Conservation (phyloP, 2,113 vertebrate genomes). For the Choloepus hoffmanni region DNA sequence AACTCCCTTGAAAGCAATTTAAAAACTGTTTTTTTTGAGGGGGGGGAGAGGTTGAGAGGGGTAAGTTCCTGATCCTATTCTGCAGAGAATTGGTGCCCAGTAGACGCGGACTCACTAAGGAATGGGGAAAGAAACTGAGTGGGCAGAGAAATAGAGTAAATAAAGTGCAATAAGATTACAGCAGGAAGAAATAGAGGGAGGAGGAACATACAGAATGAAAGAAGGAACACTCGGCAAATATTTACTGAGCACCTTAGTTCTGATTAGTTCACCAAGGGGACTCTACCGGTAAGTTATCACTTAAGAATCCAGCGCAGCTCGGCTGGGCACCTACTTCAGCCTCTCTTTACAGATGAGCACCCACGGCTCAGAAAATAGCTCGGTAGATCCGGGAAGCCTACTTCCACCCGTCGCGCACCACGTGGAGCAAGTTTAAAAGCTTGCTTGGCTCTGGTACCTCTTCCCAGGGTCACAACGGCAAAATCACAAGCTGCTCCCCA, state of each 20-base stretch:
- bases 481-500: background rate
- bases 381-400: background rate
- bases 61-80: background rate
- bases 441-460: too few relatives aligned
- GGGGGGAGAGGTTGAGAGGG: too few relatives aligned
- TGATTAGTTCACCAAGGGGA: background rate
- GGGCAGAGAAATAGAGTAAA: background rate
- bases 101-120: background rate
- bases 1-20: background rate
- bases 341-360: background rate
- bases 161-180: background rate
- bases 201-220: background rate
- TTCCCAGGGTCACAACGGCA: background rate
- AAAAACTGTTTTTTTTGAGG: background rate
- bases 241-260: background rate
- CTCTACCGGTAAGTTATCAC: background rate
- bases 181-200: background rate
- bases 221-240: background rate
- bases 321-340: accelerated
- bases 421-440: background rate
- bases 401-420: background rate
- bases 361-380: background rate
- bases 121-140: background rate
- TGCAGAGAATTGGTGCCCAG: background rate
- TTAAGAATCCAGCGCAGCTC: background rate